Evolutionary conservation across 1,140 invertebrate species (phyloP), one percentile per base, ranked within the genome.

Genomic region (Vanessa tameamea): DNA sequence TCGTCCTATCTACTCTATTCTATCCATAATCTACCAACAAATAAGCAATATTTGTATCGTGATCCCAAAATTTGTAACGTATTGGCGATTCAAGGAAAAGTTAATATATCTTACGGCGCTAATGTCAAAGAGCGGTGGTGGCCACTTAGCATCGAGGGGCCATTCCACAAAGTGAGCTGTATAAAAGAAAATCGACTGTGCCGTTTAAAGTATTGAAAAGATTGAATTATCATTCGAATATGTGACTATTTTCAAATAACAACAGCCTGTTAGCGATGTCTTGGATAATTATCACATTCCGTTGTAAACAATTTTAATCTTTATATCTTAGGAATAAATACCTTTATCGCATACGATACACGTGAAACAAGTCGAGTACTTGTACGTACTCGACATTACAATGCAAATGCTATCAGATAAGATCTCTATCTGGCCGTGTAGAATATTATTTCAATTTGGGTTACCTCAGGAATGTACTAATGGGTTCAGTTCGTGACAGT

Each of bases 341-440:
- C 23, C 15, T 26, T 50, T 70, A 63, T 70, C 26, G 23, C 15
- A 7, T 55, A 57, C 57, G 14, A 23, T 20, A 31, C 48, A 65
- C 13, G 13, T 69, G 7, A 31, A 53, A 66, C 13, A 59, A 64
- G 47, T 61, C 26, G 23, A 72, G 65, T 69, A 16, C 57, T 59
- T 61, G 51, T 57, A 73, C 66, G 63, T 67, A 73, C 66, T 77
- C 53, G 63, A 72, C 67, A 73, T 77, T 73, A 69, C 71, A 69
- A 77, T 73, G 75, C 71, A 77, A 74, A 74, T 67, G 51, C 43
- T 67, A 66, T 47, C 20, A 53, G 75, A 77, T 77, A 73, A 77
- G 75, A 77, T 73, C 75, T 53, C 16, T 77, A 77, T 77, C 75
- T 53, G 26, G 12, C 26, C 57, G 23, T 57, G 48, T 72, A 69